Percentiles rank a stretch among this genome's conserved stretches.
These are phyloP conservation scores for Drosophila anomalipes DNA, from an alignment of 2,888 invertebrate species.

Conservation along the genomic window DNA sequence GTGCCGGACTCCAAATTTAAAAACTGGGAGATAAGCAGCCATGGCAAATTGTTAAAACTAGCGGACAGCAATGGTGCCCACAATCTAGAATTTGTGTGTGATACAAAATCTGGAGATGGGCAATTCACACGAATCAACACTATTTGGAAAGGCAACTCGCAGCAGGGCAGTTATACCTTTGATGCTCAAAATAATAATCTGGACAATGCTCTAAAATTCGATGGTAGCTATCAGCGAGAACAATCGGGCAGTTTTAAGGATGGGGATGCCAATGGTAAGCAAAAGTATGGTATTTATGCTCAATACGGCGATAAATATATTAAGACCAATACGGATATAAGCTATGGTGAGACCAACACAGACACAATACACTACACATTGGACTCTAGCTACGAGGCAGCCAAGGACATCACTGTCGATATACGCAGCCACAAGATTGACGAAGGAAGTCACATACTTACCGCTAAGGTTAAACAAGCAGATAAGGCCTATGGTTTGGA, in stretches of 20 bases:
- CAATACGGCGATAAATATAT: conserved; percentile 84
- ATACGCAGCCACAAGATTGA: conserved; percentile 83
- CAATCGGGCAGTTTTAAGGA: conserved; percentile 63
- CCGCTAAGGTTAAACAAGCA: conserved; percentile 86
- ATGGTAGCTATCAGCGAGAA: conserved; percentile 73
- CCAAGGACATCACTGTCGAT: conserved; percentile 86
- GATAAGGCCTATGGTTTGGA: conserved; percentile 87
- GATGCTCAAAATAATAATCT: conserved; percentile 66
- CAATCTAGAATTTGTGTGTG: conserved; percentile 62
- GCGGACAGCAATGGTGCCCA: conserved; percentile 54
- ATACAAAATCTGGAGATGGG: conserved; percentile 65
- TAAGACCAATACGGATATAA: conserved; percentile 82
- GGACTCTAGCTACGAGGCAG: conserved; percentile 86
- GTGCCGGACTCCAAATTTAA: conserved; percentile 88
- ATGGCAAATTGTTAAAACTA: conserved; percentile 81
- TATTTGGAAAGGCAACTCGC: conserved; percentile 62
- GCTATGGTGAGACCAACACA: conserved; percentile 83
- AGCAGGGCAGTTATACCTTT: conserved; percentile 73
- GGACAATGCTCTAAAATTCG: conserved; percentile 69
- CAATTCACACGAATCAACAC: conserved; percentile 68
- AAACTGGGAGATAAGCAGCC: conserved; percentile 75
- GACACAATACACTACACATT: conserved; percentile 85
- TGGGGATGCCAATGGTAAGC: conserved; percentile 55
- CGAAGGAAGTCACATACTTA: conserved; percentile 84
- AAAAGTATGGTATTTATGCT: conserved; percentile 60